These are phyloP conservation scores for Meloidogyne exigua DNA, from an alignment of 1,140 invertebrate genomes.

Conservation along the genomic window DNA sequence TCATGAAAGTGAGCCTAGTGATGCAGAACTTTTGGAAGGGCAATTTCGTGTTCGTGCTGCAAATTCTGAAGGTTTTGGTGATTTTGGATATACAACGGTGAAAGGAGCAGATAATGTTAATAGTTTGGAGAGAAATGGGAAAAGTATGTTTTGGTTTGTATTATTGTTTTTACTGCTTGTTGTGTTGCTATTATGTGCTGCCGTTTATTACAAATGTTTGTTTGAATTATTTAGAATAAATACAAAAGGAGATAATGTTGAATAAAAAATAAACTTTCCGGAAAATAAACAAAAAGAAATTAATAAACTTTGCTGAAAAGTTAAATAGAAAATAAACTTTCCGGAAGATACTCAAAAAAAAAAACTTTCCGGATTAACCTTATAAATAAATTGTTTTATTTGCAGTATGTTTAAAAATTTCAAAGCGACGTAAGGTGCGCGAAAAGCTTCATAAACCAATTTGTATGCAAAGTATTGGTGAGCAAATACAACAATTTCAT, in stretches of 20 bases:
- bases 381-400: not conserved
- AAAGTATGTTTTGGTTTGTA: not conserved
- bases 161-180: not conserved
- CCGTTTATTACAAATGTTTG: conserved; percentile 15
- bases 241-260: no score
- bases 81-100: conserved; percentile 49
- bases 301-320: no score
- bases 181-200: not conserved
- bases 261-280: not conserved
- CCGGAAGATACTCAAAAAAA: not conserved
- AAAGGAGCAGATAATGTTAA: not conserved
- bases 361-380: not conserved
- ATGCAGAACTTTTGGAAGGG: conserved; percentile 17
- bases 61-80: conserved; percentile 60
- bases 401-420: conserved; percentile 30
- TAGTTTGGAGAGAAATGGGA: conserved; percentile 2
- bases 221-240: not conserved
- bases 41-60: conserved; percentile 58
- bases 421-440: conserved; percentile 30
- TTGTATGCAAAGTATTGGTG: conserved; percentile 41
- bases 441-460: conserved; percentile 46
- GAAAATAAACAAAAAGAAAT: not conserved
- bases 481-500: conserved; percentile 37
- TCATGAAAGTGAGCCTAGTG: conserved; percentile 16
- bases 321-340: not conserved